These are phyloP conservation scores for Xiphophorus birchmanni DNA, from an alignment of 2,797 vertebrate species.

Conservation along the genomic window DNA sequence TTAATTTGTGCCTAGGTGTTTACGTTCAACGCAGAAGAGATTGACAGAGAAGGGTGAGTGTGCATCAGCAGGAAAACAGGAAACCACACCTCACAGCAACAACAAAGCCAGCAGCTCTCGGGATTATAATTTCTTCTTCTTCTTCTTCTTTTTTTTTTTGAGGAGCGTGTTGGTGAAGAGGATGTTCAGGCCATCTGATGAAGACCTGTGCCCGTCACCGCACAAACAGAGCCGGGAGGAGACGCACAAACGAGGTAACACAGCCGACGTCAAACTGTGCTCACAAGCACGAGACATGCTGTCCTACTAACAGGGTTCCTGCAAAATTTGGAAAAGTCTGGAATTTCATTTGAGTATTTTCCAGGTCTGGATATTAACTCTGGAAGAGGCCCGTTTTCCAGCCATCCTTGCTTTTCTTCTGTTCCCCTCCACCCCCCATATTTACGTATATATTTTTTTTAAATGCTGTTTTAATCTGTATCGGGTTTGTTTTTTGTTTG, in stretches of 20 bases:
- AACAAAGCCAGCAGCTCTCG: constrained; percentile 21
- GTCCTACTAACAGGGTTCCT: not conserved
- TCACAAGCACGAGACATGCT: not conserved
- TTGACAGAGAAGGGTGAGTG: constrained; percentile 94
- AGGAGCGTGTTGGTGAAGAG: constrained; percentile 92
- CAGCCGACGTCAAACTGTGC: constrained; percentile 38
- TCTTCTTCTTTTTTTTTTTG: constrained; percentile 3
- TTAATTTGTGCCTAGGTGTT: constrained; percentile 80
- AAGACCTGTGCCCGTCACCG: constrained; percentile 88
- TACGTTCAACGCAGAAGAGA: constrained; percentile 92
- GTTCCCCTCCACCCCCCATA: not conserved
- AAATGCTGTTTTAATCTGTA: not conserved
- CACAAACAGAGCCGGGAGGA: constrained; percentile 94
- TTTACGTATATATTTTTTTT: not conserved
- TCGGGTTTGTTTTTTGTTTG: not conserved
- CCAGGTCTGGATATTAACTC: not conserved
- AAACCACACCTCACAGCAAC: constrained; percentile 3
- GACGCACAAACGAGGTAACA: constrained; percentile 88
- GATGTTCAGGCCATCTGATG: constrained; percentile 91
- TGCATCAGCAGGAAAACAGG: constrained; percentile 24
- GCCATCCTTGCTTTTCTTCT: not conserved
- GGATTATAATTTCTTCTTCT: not conserved
- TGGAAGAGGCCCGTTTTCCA: not conserved
- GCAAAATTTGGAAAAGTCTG: not conserved
- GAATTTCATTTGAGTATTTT: not conserved